Evolutionary conservation across 35 echinoderm and acorn worm genomes (phyloP), one percentile per base, ranked within the genome.

Genomic region (Patiria miniata): DNA sequence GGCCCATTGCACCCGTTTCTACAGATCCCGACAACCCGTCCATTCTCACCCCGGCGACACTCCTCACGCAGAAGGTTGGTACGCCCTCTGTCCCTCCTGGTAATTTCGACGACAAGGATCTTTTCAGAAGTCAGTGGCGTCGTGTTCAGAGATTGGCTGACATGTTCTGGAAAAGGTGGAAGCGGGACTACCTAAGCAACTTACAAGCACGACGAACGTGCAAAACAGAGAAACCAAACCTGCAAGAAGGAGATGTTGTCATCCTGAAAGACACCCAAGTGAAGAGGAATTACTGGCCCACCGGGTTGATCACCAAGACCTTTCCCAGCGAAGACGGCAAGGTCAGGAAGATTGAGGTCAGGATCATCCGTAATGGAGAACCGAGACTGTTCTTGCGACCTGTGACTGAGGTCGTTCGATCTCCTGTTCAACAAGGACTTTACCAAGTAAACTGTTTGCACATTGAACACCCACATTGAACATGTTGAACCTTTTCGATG

Each of bases 61-160:
- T 92, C 12, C 79, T 92, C 7, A 87, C 84, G 29, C 84, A 82
- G 42, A 92, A 92, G 54, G 12, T 61, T 4, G 55, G 60, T 52
- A 39, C 28, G 18, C 58, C 58, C 58, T n/a, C 60, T 21, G 6
- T 32, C 30, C 60, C 60, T 68, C 30, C 19, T 68, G 5, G 60
- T 28, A n/a, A 68, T 8, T 68, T 68, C n/a, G 30, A n/a, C 0
- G 60, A 68, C 60, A 68, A 68, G 60, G 60, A 68, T 32, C 60
- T 68, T 8, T 68, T 68, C 60, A 68, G 30, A 2, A 21, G 60
- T 32, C 60, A 68, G 60, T 68, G 60, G 60, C 21, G 60, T 8
- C 5, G 30, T 8, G 60, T 68, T 1, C 60, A 68, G 18, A 68
- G 60, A 28, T 32, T 68, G 1, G 60, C 60, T n/a, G 22, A 32